Percentiles rank a stretch among this genome's conserved stretches.
These are phyloP conservation scores for Cecropterus lyciades DNA, from an alignment of 1,140 invertebrate species.

Conservation along the genomic window DNA sequence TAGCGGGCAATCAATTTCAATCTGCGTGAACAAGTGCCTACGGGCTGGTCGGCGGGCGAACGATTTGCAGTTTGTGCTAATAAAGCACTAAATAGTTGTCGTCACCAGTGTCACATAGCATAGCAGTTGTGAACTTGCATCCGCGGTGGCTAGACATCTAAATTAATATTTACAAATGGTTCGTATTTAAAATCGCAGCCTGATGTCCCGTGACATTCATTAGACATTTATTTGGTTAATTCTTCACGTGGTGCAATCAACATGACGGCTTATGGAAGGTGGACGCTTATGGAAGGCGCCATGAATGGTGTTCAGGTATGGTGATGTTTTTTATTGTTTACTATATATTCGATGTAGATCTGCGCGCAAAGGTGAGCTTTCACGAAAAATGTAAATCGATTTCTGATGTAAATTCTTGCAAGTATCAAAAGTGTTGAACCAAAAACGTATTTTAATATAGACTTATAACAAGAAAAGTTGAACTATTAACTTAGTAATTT, in stretches of 20 bases:
- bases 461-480: too few relatives aligned
- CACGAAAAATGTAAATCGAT: too few relatives aligned
- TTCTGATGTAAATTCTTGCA: too few relatives aligned
- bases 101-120: constrained; percentile 53
- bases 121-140: constrained; percentile 54
- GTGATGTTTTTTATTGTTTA: constrained; percentile 19
- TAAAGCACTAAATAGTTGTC: constrained; percentile 77
- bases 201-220: constrained; percentile 35
- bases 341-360: not conserved
- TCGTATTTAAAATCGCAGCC: constrained; percentile 2
- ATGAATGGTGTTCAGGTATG: constrained; percentile 69
- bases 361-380: too few relatives aligned
- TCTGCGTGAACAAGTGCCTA: constrained; percentile 50
- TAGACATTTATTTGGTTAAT: constrained; percentile 12
- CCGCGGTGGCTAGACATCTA: constrained; percentile 44
- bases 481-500: too few relatives aligned
- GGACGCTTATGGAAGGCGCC: constrained; percentile 69
- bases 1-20: constrained; percentile 76
- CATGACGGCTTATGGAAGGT: constrained; percentile 73
- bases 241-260: constrained; percentile 23
- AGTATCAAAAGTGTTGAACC: too few relatives aligned
- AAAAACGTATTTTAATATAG: too few relatives aligned
- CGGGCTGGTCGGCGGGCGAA: constrained; percentile 42
- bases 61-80: constrained; percentile 80
- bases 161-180: constrained; percentile 7